A percentile compares a stretch with the other conserved stretches of the same genome.
phyloP scores from a whole-genome alignment of 2,888 invertebrate genomes.

The Serrognathus titanus region DNA sequence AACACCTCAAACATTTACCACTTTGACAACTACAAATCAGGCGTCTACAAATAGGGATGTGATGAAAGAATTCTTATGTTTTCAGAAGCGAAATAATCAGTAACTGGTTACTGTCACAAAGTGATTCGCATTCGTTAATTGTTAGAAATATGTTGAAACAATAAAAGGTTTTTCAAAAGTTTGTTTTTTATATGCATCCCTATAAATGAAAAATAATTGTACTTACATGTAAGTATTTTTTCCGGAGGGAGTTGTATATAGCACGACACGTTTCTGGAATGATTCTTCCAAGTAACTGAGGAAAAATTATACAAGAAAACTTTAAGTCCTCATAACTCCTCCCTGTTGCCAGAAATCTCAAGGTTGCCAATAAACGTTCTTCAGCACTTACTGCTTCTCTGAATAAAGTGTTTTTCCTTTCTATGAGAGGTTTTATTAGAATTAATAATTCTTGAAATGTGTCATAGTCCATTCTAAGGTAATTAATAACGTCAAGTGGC shows the following conservation, averaged over 20 bases:
- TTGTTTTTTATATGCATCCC: not conserved
- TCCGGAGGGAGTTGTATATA: constrained; percentile 25
- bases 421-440: constrained; percentile 18
- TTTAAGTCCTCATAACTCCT: constrained; percentile 31
- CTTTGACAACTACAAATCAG: not conserved
- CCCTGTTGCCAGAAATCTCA: constrained; percentile 29
- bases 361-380: constrained; percentile 25
- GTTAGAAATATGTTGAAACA: not conserved
- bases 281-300: constrained; percentile 30
- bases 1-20: too few species aligned
- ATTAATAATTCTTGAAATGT: constrained; percentile 20
- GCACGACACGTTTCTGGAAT: constrained; percentile 30
- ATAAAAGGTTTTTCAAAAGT: not conserved
- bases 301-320: constrained; percentile 30
- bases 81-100: not conserved
- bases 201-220: not conserved
- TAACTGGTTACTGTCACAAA: not conserved
- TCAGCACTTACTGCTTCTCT: constrained; percentile 25
- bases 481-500: constrained; percentile 23
- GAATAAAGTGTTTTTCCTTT: constrained; percentile 21
- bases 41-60: not conserved
- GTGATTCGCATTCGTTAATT: not conserved
- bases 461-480: constrained; percentile 25
- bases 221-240: constrained; percentile 28
- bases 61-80: not conserved